Base-by-base conservation (phyloP, 2,113 vertebrate species). In the Aphyosemion australe region DNA sequence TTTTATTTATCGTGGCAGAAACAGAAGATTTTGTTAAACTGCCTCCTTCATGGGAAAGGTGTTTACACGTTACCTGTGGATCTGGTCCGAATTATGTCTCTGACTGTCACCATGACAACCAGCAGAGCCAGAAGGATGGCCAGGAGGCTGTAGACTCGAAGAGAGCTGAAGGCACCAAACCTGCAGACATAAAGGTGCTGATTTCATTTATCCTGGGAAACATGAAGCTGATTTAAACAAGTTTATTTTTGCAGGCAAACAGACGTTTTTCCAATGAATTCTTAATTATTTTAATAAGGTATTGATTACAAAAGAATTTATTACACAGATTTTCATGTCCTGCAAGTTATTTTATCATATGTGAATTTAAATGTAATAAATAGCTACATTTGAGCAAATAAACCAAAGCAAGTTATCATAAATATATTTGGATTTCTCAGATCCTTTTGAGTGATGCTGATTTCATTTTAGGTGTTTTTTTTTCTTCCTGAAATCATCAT, bases 151-250 rank as follows among this genome's bases (percentile, higher is more conserved):
- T 92, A 96, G 0, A 93, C 75, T 68, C 94, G 92, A 89, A 94
- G 92, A 0, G 94, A 84, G 14, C 93, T 94, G 79, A 94, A 77
- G 2, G 95, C 95, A 62, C 95, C 87, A 71, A 95, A 94, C 95
- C 97, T 99, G 65, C 0, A 70, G 68, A 8, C 42, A 41, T 11
- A 59, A 41, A 50, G 48, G 26, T 51, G 26, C 43, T 12, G 41
- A 16, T 20, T 34, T 1, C 15, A 21, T 13, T 49, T 8, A 18
- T 0, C 3, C 1, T 26, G 5, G 31, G 15, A 34, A 9, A 0
- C n/a, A 0, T 21, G 6, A 57, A 41, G n/a, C 12, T 19, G 12
- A 41, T 39, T 56, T 41, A 41, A 13, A 42, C 12, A 42, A 42
- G 34, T 7, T 26, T 26, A 10, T 37, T 37, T 37, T 37, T 37